Evolutionary conservation across 2,888 invertebrate species (phyloP), one percentile per base, ranked within the genome.

Genomic region (Achlya flavicornis): DNA sequence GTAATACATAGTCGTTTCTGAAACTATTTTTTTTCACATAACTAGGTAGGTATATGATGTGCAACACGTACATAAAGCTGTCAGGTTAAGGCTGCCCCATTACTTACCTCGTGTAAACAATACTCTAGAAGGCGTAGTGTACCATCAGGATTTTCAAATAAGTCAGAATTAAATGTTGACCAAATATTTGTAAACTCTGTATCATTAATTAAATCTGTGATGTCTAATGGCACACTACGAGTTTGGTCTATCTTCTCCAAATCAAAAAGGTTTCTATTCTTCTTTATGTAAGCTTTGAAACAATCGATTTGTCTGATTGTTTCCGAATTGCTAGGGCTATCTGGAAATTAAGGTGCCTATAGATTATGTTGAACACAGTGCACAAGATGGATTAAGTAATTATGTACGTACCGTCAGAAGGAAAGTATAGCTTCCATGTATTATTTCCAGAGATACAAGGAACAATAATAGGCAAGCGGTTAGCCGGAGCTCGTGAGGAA

Each of bases 371-470:
- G 38, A 41, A 12, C 12, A 10, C 12, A 12, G 41, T 11, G 41
- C 41, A 41, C 12, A 41, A 8, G 41, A 3, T 12, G 41, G 12
- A 41, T 12, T 41, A 41, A 12, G 12, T 12, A 41, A 41, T 41
- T 12, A 12, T 41, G 0, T 41, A 61, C 61, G 60, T 86, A 95
- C 96, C 95, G 93, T 96, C 95, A 63, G 95, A 93, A 48, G 96
- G 95, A 85, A 98, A 97, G 89, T 98, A 98, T 10, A 97, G 88
- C 71, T 95, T 95, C 97, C 98, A 98, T 26, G 96, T 95, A 72
- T 95, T 93, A 84, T 96, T 96, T 66, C 77, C 83, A 63, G 72
- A 67, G 64, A 76, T 78, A 61, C 91, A 69, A 46, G 87, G 78
- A 11, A 92, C 72, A 43, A 89, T 80, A 64, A 91, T 83, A 0